These are phyloP conservation scores for Volucella inanis DNA, from an alignment of 2,888 invertebrate species.

Conservation along the genomic window DNA sequence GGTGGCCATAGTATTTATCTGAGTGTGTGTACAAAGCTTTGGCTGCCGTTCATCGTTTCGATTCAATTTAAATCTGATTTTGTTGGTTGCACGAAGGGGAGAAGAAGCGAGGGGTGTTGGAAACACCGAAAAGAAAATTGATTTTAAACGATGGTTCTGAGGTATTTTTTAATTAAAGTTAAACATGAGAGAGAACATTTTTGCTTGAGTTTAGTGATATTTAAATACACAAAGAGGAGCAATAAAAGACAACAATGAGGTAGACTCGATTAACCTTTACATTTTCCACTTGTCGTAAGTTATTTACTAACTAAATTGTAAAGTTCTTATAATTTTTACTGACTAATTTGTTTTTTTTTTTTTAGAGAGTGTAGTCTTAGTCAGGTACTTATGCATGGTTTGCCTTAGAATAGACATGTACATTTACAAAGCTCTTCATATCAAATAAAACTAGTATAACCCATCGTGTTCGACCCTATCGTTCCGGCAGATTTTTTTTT, in stretches of 20 bases:
- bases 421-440: too few species aligned
- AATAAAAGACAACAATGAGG: background rate
- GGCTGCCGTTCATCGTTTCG: constrained; percentile 64
- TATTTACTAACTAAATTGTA: too few species aligned
- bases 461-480: too few species aligned
- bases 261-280: constrained; percentile 5
- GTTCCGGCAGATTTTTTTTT: too few species aligned
- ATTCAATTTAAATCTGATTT: constrained; percentile 70
- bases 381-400: too few species aligned
- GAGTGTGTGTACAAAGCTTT: constrained; percentile 59
- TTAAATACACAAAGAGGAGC: constrained; percentile 42
- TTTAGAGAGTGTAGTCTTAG: too few species aligned
- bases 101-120: background rate
- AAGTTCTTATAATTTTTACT: too few species aligned
- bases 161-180: constrained; percentile 74
- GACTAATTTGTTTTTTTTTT: too few species aligned
- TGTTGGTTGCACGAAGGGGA: constrained; percentile 10
- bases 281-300: background rate
- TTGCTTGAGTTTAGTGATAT: constrained; percentile 55
- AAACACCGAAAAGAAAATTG: constrained; percentile 67
- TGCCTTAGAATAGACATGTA: too few species aligned
- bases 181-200: constrained; percentile 53
- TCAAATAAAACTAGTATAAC: too few species aligned
- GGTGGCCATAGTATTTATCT: constrained; percentile 29
- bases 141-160: constrained; percentile 73